A percentile compares a stretch with the other conserved stretches of the same genome.
Evolutionary conservation across 2,113 vertebrate genomes (phyloP).

Genomic region (Antigone vipio): DNA sequence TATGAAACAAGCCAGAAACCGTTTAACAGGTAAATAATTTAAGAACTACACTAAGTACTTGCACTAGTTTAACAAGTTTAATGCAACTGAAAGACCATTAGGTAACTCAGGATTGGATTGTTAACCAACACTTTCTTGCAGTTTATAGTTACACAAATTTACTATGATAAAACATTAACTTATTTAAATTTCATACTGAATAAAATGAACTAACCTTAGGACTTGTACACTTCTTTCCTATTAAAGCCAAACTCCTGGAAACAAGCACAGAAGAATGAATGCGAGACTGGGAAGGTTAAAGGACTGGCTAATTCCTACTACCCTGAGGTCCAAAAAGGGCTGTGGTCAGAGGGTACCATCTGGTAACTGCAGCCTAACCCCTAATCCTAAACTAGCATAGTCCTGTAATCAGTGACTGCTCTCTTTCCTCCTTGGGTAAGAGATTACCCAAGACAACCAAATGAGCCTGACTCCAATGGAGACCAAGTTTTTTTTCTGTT

Average conservation of each 20-base stretch:
- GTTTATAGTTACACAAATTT: background rate
- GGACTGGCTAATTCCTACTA: background rate
- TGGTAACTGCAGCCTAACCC: background rate
- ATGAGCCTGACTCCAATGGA: background rate
- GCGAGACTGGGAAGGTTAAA: background rate
- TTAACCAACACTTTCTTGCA: background rate
- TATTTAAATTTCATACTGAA: background rate
- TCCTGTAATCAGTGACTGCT: background rate
- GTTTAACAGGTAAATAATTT: background rate
- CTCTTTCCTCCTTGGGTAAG: background rate
- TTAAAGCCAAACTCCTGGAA: conserved; percentile 44
- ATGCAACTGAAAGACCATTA: background rate
- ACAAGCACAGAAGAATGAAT: conserved; percentile 36
- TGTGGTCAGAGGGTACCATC: background rate
- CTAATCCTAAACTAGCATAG: background rate
- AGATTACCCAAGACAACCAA: background rate
- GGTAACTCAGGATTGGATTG: background rate
- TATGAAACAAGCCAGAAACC: background rate
- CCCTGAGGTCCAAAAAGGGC: background rate
- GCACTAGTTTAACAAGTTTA: background rate
- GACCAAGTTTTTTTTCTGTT: background rate
- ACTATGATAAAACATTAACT: background rate
- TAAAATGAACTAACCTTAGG: conserved; percentile 25
- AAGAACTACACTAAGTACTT: background rate
- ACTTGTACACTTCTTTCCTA: background rate